Evolutionary conservation across 2,797 vertebrate species (phyloP), one percentile per base, ranked within the genome.

Genomic region (Lagorchestes hirsutus): DNA sequence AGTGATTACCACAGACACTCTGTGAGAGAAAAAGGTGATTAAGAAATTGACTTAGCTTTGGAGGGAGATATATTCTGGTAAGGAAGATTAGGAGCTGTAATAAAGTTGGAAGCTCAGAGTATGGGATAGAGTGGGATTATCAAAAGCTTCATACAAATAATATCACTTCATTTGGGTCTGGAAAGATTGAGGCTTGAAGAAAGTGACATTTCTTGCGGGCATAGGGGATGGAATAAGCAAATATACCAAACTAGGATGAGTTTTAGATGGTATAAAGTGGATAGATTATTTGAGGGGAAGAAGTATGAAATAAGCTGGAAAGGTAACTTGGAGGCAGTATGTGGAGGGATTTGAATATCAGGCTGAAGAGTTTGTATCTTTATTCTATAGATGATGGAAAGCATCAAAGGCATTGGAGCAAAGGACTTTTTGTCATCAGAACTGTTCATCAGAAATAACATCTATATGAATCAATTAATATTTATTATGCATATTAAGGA

Each of bases 171-270:
- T 46, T 9, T 82, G 22, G 40, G 74, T 82, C 74, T 9, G 46
- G 74, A 82, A 82, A 82, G 22, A 82, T 46, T 82, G 74, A 3
- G 18, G n/a, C 18, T 82, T 24, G n/a, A 8, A 46, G 74, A 46
- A 82, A 46, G 22, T 24, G 40, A 82, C 0, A 46, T 46, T 18
- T 0, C 0, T 40, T n/a, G 18, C 6, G 22, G n/a, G 0, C 6
- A 74, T 9, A 40, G n/a, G n/a, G 8, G n/a, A 24, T 46, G 18
- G 16, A 40, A 46, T 11, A 46, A 82, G 40, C 8, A 46, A 46
- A 11, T 9, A 27, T 40, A 24, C 5, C 40, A 82, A 82, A 13
- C n/a, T 82, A 82, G 6, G 18, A 82, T 46, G 31, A 67, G 18
- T 40, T 82, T 46, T 82, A 46, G 67, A 82, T 8, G 46, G n/a